Percentiles rank a stretch among this genome's conserved stretches.
Conservation (phyloP, 1,140 invertebrate genomes). For the Antheraea mylitta region DNA sequence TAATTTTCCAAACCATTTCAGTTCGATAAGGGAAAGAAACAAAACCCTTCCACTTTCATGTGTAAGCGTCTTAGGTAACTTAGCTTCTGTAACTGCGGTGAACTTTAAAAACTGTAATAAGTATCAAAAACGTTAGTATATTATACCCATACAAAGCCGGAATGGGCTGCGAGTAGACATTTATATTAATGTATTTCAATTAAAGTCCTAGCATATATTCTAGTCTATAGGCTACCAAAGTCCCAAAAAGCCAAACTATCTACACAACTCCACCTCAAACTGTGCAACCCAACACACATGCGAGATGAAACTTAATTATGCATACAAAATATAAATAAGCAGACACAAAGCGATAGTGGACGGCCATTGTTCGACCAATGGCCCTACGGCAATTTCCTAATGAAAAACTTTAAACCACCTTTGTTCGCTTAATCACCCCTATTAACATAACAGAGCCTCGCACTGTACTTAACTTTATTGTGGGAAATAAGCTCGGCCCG, state of each 20-base stretch:
- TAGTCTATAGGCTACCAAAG: no score
- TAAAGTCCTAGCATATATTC: no score
- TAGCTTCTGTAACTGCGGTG: no score
- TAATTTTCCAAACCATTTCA: no score
- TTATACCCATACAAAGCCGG: no score
- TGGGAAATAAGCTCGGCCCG: constrained; percentile 13
- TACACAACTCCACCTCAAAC: not conserved
- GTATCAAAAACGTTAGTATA: no score
- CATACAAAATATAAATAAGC: constrained; percentile 18
- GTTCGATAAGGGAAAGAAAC: no score
- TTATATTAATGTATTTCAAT: no score
- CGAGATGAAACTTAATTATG: constrained; percentile 16
- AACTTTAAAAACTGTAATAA: no score
- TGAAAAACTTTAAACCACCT: constrained; percentile 26
- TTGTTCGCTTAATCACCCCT: constrained; percentile 30
- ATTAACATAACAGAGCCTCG: constrained; percentile 26
- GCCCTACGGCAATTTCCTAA: constrained; percentile 17
- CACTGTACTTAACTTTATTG: constrained; percentile 17
- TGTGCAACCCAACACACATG: not conserved
- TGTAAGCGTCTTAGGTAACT: no score
- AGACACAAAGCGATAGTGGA: constrained; percentile 17
- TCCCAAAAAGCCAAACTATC: not conserved
- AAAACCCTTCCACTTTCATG: no score
- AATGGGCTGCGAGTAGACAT: no score
- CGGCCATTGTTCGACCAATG: constrained; percentile 16